phyloP scores from a whole-genome alignment of 2,113 vertebrate genomes.

The Arenaria interpres region DNA sequence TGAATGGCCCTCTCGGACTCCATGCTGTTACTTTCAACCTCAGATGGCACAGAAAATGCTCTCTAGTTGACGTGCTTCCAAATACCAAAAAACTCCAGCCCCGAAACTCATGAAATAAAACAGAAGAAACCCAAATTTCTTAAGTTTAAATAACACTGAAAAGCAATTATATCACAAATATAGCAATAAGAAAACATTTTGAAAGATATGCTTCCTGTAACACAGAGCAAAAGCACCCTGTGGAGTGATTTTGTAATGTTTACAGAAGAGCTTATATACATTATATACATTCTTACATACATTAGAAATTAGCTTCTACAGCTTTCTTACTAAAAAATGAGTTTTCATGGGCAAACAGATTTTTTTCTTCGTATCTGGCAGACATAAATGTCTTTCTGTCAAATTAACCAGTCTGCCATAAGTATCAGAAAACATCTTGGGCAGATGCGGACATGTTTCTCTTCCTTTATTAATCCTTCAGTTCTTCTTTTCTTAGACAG shows the following conservation, averaged over 20 bases:
- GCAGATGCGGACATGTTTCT: not conserved
- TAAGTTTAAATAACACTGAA: not conserved
- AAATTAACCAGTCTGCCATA: not conserved
- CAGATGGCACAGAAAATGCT: slow-evolving; percentile 2
- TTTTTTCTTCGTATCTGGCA: not conserved
- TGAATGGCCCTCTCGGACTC: slow-evolving; percentile 1
- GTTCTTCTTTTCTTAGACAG: not conserved
- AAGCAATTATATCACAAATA: not conserved
- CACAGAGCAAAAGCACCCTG: not conserved
- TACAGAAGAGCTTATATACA: not conserved
- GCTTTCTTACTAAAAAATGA: not conserved
- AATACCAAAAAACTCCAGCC: not conserved
- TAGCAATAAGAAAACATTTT: not conserved
- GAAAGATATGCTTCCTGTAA: not conserved
- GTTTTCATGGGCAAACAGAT: not conserved
- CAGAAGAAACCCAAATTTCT: not conserved
- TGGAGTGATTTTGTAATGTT: not conserved
- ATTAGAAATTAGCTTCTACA: not conserved
- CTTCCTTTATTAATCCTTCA: not conserved
- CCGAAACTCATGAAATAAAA: not conserved
- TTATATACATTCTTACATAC: not conserved
- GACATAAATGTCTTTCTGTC: not conserved
- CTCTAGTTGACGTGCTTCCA: not conserved
- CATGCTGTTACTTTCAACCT: slow-evolving; percentile 24
- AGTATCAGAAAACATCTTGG: not conserved